Conservation (phyloP, 2,797 vertebrate species). For the Pelodytes ibericus region DNA sequence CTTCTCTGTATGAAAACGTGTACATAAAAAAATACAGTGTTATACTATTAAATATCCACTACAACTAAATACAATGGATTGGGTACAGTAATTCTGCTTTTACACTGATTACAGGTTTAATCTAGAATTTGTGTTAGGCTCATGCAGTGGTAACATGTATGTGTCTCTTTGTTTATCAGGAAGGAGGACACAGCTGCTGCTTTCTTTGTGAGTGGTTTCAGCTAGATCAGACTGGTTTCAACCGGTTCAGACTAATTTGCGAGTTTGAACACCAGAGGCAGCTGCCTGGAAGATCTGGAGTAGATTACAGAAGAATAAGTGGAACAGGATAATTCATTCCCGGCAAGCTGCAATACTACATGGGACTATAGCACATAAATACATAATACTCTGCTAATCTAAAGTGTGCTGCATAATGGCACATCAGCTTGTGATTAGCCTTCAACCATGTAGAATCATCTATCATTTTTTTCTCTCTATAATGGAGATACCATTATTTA, state of each 20-base stretch:
- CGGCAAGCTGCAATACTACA: background rate
- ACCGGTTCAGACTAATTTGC: slow-evolving; percentile 32
- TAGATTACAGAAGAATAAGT: background rate
- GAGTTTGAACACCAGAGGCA: slow-evolving; percentile 33
- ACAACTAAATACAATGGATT: no score
- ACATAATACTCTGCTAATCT: background rate
- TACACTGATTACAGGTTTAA: no score
- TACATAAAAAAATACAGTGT: no score
- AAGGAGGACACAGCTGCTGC: slow-evolving; percentile 41
- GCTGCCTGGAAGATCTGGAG: slow-evolving; percentile 19
- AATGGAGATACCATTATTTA: no score
- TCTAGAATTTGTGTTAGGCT: slow-evolving; percentile 17
- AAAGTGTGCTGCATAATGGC: background rate
- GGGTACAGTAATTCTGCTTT: no score
- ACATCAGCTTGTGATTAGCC: no score
- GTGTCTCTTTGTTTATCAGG: slow-evolving; percentile 45
- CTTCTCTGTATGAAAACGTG: no score
- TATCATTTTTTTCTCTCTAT: no score
- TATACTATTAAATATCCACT: no score
- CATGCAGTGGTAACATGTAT: slow-evolving; percentile 16
- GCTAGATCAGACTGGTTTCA: slow-evolving; percentile 41
- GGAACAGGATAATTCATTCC: background rate
- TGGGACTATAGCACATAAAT: background rate
- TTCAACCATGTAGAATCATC: no score
- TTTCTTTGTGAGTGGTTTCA: slow-evolving; percentile 15